Conservation (phyloP, 2,888 invertebrate genomes). For the Erannis defoliaria region DNA sequence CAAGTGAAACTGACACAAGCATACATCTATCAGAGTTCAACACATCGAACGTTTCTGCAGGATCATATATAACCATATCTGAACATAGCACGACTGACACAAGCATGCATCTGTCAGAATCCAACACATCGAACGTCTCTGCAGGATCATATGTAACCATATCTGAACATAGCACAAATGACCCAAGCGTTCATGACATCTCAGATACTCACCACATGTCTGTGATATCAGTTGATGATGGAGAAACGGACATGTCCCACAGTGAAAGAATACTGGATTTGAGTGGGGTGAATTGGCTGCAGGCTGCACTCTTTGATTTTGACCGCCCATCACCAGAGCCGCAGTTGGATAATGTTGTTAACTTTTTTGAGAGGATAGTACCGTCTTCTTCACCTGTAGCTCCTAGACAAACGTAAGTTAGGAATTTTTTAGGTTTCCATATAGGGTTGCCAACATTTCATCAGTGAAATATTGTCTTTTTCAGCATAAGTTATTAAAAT, state of each 20-base stretch:
- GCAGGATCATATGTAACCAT: constrained; percentile 62
- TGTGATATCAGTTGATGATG: neutral
- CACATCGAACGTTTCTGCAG: constrained; percentile 18
- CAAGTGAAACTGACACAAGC: neutral
- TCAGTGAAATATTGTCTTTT: too few species aligned
- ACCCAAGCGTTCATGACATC: constrained; percentile 61
- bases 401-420: neutral
- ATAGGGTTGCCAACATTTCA: too few species aligned
- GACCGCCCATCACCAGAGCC: too few species aligned
- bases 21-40: neutral
- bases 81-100: constrained; percentile 62
- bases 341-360: neutral
- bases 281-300: too few species aligned
- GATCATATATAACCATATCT: constrained; percentile 65
- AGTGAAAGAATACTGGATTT: too few species aligned
- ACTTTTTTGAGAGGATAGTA: neutral
- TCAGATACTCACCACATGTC: neutral
- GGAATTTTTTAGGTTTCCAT: too few species aligned
- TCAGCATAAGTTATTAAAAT: too few species aligned
- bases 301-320: too few species aligned
- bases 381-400: neutral
- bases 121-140: neutral
- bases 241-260: neutral
- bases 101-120: neutral
- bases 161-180: constrained; percentile 69